Base-by-base conservation (phyloP, 2,888 invertebrate genomes). In the Lysandra coridon region DNA sequence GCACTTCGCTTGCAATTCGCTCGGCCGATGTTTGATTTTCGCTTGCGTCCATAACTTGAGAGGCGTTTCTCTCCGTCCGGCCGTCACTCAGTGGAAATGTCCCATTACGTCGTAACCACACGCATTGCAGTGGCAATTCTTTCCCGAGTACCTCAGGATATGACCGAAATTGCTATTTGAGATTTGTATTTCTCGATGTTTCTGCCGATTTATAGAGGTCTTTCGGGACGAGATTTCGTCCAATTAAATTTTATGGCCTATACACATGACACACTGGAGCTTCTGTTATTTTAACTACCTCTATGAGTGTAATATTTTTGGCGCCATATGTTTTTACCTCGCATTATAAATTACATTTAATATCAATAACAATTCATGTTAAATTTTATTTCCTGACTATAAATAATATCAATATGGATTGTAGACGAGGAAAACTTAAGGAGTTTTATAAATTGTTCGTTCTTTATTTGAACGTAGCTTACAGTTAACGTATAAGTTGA, bases 71-170 rank as follows among this genome's bases (percentile, higher is more conserved):
- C 12, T 62, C 80, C 88, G 88, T 89, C 89, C 89, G 90, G 89
- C 86, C 92, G 91, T 93, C 92, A 90, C 85, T 93, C 92, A 93
- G 89, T 88, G 89, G 89, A 92, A 93, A 92, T 89, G 89, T 85
- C 86, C 93, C 90, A 93, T 94, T 92, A 94, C 86, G 93, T 93
- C 93, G 88, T 85, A 84, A 86, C 88, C 92, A 93, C 89, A 89
- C 91, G 90, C 90, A 88, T 85, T 88, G 90, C 89, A 88, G 87
- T 85, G 86, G 87, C 91, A 88, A 91, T 91, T 92, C 91, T 90
- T 90, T 86, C 85, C 87, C 88, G 90, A 92, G 92, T 89, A 88
- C 88, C 87, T 84, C 85, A 86, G 88, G 89, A 90, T 91, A 90
- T 88, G 88, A 89, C 85, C 86, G 86, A 87, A 91, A 91, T 89